These are phyloP conservation scores for Abscondita cerata DNA, from an alignment of 2,888 invertebrate species.

Conservation along the genomic window DNA sequence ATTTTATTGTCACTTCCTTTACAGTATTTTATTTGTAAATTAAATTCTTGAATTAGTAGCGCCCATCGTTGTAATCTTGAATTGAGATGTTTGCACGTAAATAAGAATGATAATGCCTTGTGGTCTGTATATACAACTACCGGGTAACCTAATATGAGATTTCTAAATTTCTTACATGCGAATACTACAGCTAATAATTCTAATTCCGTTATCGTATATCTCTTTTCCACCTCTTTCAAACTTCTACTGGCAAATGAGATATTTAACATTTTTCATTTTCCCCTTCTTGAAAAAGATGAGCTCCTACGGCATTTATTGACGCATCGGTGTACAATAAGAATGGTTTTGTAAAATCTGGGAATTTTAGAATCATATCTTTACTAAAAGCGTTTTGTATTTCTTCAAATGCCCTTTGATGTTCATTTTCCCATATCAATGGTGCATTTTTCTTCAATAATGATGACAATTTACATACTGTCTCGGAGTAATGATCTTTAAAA, in stretches of 20 bases:
- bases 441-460: neutral
- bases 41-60: too few species aligned
- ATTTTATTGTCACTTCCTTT: too few species aligned
- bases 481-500: conserved; percentile 6
- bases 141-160: neutral
- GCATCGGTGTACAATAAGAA: too few species aligned
- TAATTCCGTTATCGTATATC: too few species aligned
- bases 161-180: conserved; percentile 5
- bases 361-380: neutral
- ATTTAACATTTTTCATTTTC: too few species aligned
- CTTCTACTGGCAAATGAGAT: conserved; percentile 13
- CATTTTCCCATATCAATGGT: too few species aligned
- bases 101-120: conserved; percentile 12
- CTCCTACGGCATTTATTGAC: too few species aligned
- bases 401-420: neutral
- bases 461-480: neutral
- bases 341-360: too few species aligned
- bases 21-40: too few species aligned
- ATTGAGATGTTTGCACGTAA: conserved; percentile 10
- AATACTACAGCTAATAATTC: too few species aligned
- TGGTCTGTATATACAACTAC: conserved; percentile 14
- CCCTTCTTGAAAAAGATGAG: too few species aligned
- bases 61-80: too few species aligned
- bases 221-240: neutral
- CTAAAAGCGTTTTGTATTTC: conserved; percentile 3